Base-by-base conservation (phyloP, 2,888 invertebrate genomes). In the Mallateleia sp. region DNA sequence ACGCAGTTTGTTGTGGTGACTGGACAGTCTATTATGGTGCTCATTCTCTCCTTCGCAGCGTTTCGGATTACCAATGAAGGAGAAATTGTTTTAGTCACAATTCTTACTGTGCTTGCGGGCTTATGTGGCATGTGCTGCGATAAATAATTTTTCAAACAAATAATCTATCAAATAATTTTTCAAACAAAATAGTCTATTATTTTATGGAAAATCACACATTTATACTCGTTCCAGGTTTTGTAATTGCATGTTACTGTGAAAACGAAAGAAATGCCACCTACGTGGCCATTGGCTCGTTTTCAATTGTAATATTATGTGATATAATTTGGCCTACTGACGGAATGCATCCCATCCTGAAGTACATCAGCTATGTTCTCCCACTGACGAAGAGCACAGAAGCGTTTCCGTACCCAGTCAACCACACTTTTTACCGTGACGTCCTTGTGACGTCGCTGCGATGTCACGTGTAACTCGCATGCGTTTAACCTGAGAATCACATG, bases 321-420 rank as follows among this genome's bases (percentile, higher is more conserved):
- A 98, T 99, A 85, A 97, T 99, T 90, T 99, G 99, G 99, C 99
- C 99, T 0, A 96, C 98, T 85, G 98, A 99, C 96, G 98, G 97
- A 50, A 99, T 99, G 98, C 98, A 98, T 93, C 95, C 96, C 0
- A 92, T 97, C 52, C 95, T 98, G 5, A 96, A 96, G 93, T 97
- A 97, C 93, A 93, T 98, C 54, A 97, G 98, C 90, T 97, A 96
- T 90, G 95, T 98, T 54, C 96, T 99, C 22, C 99, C 99, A 0
- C 96, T 99, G 20, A 99, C 99, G 0, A 97, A 98, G 91, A 97
- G 98, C 0, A 98, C 98, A 0, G 98, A 99, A 91, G 97, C 98
- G 2, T 95, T 99, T n/a, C n/a, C n/a, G n/a, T n/a, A n/a, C n/a
- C n/a, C n/a, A n/a, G n/a, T n/a, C n/a, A n/a, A n/a, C n/a, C n/a